A percentile compares a stretch with the other conserved stretches of the same genome.
Conservation (phyloP, 1,140 invertebrate species). For the Cyclina sinensis region DNA sequence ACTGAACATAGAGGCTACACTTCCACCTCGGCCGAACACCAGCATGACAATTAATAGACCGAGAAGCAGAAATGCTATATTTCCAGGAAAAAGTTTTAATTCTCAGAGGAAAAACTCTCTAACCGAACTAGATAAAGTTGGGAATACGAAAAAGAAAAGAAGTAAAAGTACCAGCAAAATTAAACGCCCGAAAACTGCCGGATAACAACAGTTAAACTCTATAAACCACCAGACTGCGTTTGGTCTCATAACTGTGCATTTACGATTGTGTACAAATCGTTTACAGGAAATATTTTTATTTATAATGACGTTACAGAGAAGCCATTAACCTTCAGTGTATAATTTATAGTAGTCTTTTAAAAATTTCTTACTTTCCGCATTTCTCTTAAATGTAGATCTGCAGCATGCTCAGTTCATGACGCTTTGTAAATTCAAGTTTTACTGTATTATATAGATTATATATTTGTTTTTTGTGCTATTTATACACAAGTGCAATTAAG, state of each 20-base stretch:
- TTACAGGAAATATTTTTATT: no score
- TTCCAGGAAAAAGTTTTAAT: slow-evolving; percentile 80
- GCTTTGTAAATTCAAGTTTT: no score
- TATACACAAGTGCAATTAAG: slow-evolving; percentile 16
- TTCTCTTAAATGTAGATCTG: no score
- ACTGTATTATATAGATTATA: no score
- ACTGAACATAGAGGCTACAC: slow-evolving; percentile 74
- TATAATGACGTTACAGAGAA: no score
- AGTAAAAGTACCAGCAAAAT: not conserved
- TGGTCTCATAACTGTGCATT: no score
- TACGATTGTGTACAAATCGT: no score
- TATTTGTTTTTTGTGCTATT: not conserved
- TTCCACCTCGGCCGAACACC: slow-evolving; percentile 68
- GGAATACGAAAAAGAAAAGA: slow-evolving; percentile 38
- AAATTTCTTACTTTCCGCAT: no score
- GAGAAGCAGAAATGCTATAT: slow-evolving; percentile 74
- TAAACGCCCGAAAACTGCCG: slow-evolving; percentile 67
- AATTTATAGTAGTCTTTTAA: no score
- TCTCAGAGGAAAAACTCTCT: slow-evolving; percentile 81
- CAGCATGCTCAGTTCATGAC: no score
- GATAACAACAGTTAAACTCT: not conserved
- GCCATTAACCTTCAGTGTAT: no score
- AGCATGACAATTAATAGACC: slow-evolving; percentile 66
- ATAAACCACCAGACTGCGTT: not conserved
- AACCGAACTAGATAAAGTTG: slow-evolving; percentile 73